Base-by-base conservation (phyloP, 2,888 invertebrate species). In the Lithophane ornitopus region DNA sequence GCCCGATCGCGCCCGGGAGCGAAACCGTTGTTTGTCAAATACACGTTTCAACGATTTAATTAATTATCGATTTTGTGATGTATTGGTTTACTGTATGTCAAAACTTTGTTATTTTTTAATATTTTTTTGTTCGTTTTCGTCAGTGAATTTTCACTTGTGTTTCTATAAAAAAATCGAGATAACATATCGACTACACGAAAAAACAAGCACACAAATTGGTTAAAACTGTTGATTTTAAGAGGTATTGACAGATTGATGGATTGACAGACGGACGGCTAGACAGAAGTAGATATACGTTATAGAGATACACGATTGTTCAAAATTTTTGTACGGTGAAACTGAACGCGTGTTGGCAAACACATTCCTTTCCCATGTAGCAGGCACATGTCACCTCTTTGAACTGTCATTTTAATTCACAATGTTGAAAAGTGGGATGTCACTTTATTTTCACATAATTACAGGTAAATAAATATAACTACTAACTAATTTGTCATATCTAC, bases 1-100 rank as follows among this genome's bases (percentile, higher is more conserved):
- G 26, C 46, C 28, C 75, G 75, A 76, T 70, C 56, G n/a, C 26
- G 34, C 52, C 58, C 67, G 54, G 67, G 46, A 80, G n/a, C 65
- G 34, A 65, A 66, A 46, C 66, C 39, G 34, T 68, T 80, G 56
- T 70, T 80, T 70, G 62, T 67, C 68, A 81, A 65, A 81, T 11
- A 69, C 66, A 62, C 41, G 61, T 68, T 61, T 59, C 28, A 39
- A 49, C 14, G 16, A 69, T 41, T 54, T 54, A 54, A n/a, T 54
- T n/a, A n/a, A 54, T 12, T 63, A 72, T 56, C n/a, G 56, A 16
- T 77, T 46, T 68, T 75, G 44, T 54, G 63, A 67, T 67, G 22
- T 75, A 76, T 76, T 54, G 44, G 6, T 52, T 39, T 22, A 28
- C 9, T n/a, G 28, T 44, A 26, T 49, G 6, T 70, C 16, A 65